Base-by-base conservation (phyloP, 2,888 invertebrate species). In the Crepidodera aurea region DNA sequence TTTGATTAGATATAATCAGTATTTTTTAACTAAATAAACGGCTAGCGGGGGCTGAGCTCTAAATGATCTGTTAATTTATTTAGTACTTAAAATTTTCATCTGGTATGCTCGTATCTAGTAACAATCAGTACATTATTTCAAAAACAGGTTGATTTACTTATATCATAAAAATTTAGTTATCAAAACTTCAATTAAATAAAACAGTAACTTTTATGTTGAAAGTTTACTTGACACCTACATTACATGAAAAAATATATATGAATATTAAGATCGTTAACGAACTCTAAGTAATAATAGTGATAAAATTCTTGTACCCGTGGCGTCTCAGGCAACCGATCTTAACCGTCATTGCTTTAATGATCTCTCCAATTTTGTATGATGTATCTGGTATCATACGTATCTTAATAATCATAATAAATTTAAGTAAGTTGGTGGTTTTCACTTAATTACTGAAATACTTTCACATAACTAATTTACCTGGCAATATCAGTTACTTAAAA, bases 401-500 rank as follows among this genome's bases (percentile, higher is more conserved):
- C 27, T 25, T 27, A 27, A 27, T 61, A 55, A 51, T 56, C 50
- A 48, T 51, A 51, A 42, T 18, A 61, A 60, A 54, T 15, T 61
- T 51, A 22, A 34, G 22, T 22, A 56, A 56, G 42, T 46, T 39
- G 34, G 39, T 42, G 25, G 19, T 39, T 53, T 63, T 54, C 39
- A 13, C 57, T 58, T 62, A 63, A 63, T 59, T 53, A 63, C 34
- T 44, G 54, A 55, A 54, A 59, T 59, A 63, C 63, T 63, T 63
- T 63, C 63, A 63, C 63, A 59, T 63, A 32, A 63, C 32, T 63
- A 48, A 57, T 57, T 57, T 57, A 22, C 13, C 10, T 19, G 19
- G 55, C 18, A 22, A 39, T 37, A 53, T 13, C 10, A 37, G n/a
- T 22, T 55, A 18, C 13, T 37, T 37, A 56, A 57, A 57, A 48